Evolutionary conservation across 2,113 vertebrate species (phyloP).

Genomic region (Marmota monax): DNA sequence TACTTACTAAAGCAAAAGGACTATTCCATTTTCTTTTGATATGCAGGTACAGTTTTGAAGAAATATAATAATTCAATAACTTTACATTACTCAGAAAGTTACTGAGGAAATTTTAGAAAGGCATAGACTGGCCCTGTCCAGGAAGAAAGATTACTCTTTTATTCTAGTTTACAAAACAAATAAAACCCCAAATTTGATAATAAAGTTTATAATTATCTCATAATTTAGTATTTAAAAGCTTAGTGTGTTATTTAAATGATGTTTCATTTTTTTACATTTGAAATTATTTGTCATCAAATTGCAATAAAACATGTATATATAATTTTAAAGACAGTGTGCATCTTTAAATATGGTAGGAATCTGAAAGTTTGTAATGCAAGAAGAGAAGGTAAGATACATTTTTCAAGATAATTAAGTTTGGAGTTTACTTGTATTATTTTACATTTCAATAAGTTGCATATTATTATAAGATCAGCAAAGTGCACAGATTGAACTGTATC

Average conservation of each 20-base stretch:
- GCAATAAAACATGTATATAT: not conserved
- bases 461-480: conserved; percentile 10
- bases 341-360: not conserved
- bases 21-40: not conserved
- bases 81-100: not conserved
- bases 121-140: not conserved
- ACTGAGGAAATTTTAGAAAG: not conserved
- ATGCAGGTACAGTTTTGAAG: not conserved
- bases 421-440: conserved; percentile 26
- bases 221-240: not conserved
- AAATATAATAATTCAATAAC: not conserved
- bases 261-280: conserved; percentile 14
- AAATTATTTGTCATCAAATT: not conserved
- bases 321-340: not conserved
- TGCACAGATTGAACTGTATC: not conserved
- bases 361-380: not conserved
- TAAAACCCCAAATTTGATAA: not conserved
- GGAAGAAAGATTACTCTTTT: not conserved
- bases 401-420: conserved; percentile 58
- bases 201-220: not conserved
- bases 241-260: not conserved
- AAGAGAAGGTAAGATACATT: not conserved
- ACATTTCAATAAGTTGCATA: conserved; percentile 23
- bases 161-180: not conserved
- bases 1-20: not conserved